Base-by-base conservation (phyloP, 2,888 invertebrate genomes). In the Capitulum mitella region DNA sequence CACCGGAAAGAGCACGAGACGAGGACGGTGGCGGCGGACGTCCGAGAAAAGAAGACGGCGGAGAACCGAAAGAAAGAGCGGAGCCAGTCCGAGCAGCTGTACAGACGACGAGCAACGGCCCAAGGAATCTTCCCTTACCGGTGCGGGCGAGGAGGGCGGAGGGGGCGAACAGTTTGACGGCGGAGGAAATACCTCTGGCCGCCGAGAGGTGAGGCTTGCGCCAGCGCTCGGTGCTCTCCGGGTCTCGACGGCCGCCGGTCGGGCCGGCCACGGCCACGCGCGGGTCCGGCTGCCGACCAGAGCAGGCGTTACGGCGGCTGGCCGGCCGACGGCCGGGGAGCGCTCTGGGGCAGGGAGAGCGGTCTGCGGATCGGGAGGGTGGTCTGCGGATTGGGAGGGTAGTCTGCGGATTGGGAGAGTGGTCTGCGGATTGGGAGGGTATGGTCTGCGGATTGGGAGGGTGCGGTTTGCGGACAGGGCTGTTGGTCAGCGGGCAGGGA, bases 111-210 rank as follows among this genome's bases (percentile, higher is more conserved):
- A 64, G 64, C 64, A 64, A 34, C 5, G 19, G 19, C 64, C 37
- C 70, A 70, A 8, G 70, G 70, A 40, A 70, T 40, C 37, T 40
- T 29, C 22, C 70, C 70, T 70, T 70, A 70, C 70, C 70, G 70
- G 70, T 40, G 37, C 70, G 70, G 40, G 70, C 70, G 22, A 70
- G 70, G 70, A 37, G 70, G 70, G 70, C 70, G 19, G 70, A 70
- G 40, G 70, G 37, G 70, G 40, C 70, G 22, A 70, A 70, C 70
- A 70, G 70, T 70, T 70, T 70, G 70, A 70, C 40, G 70, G 40
- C 70, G 22, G 70, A 70, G 37, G 70, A 70, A 70, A 70, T 70
- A 70, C 70, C 70, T 70, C 70, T 34, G 40, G 70, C 70, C 16
- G 70, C 70, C 70, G 70, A 29, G 26, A 70, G 37, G 37, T 70